phyloP scores from a whole-genome alignment of 2,797 vertebrate species.

The Tinamus major region DNA sequence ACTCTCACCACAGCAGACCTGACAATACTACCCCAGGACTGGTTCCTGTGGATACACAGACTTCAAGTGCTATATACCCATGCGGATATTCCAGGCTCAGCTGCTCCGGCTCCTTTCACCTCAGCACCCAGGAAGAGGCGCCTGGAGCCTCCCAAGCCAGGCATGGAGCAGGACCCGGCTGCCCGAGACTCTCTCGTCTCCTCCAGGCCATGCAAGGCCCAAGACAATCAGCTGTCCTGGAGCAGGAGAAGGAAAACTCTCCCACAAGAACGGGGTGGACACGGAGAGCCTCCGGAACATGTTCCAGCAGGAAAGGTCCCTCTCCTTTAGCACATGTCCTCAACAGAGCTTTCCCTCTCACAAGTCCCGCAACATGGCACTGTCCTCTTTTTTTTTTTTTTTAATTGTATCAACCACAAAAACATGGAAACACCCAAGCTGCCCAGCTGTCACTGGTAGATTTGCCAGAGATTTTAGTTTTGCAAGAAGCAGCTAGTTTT shows the following conservation, averaged over 20 bases:
- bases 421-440: not conserved
- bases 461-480: not conserved
- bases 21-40: not conserved
- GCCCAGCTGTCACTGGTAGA: not conserved
- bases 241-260: not conserved
- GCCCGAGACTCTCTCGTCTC: not conserved
- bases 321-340: not conserved
- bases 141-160: accelerated
- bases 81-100: not conserved
- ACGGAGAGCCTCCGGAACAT: accelerated
- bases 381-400: not conserved
- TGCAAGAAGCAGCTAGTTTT: not conserved
- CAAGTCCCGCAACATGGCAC: not conserved
- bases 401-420: not conserved
- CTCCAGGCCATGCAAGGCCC: not conserved
- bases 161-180: accelerated
- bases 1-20: not conserved
- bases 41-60: not conserved
- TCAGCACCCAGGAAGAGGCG: not conserved
- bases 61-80: not conserved
- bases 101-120: not conserved
- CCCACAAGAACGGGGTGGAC: not conserved
- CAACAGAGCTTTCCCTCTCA: not conserved
- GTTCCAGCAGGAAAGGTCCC: not conserved
- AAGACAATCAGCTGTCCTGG: not conserved